phyloP scores from a whole-genome alignment of 2,888 invertebrate species.

The Andrena minutula region DNA sequence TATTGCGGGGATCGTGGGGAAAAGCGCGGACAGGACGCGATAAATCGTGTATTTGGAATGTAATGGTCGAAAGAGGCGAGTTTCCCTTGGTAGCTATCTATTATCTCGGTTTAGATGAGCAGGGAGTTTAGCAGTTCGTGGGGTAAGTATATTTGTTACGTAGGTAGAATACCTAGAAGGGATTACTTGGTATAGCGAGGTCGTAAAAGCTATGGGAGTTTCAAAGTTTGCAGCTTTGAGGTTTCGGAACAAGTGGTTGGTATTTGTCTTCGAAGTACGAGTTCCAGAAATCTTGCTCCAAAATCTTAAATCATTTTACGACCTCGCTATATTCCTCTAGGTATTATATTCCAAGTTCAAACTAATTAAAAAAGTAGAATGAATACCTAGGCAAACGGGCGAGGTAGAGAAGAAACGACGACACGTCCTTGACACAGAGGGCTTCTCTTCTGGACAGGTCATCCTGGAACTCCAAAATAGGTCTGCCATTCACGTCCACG shows the following conservation, averaged over 20 bases:
- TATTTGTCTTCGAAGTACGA: too few species aligned
- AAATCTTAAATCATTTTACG: too few species aligned
- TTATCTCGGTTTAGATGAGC: neutral
- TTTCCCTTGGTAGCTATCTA: neutral
- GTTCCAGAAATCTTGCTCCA: too few species aligned
- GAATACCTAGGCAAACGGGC: conserved; percentile 90
- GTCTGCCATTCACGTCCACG: conserved; percentile 88
- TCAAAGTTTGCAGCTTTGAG: too few species aligned
- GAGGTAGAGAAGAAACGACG: conserved; percentile 90
- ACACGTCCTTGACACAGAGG: conserved; percentile 89
- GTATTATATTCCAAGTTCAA: too few species aligned
- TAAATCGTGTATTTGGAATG: conserved; percentile 48
- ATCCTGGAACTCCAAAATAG: conserved; percentile 88
- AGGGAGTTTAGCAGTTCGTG: too few species aligned
- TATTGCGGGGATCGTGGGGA: conserved; percentile 47
- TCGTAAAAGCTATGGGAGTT: too few species aligned
- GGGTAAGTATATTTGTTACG: too few species aligned
- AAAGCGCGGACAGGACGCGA: conserved; percentile 48
- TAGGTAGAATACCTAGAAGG: too few species aligned
- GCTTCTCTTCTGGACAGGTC: conserved; percentile 88
- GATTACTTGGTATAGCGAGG: too few species aligned
- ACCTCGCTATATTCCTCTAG: too few species aligned
- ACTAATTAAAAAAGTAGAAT: neutral
- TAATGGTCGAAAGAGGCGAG: conserved; percentile 6
- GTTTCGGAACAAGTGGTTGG: too few species aligned